These are phyloP conservation scores for Myxocyprinus asiaticus DNA, from an alignment of 2,113 vertebrate genomes.

Conservation along the genomic window DNA sequence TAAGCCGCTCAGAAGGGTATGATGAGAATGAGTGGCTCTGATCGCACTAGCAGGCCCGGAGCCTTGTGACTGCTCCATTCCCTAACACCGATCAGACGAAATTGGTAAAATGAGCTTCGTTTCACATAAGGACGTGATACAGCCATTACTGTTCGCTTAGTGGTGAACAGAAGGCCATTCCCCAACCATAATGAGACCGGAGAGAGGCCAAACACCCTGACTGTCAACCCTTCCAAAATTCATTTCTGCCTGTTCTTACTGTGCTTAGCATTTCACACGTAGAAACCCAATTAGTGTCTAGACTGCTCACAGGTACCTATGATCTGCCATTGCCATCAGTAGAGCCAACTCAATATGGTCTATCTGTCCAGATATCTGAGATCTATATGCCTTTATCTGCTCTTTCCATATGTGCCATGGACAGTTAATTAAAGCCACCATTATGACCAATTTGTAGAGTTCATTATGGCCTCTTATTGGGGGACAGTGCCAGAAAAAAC, in stretches of 20 bases:
- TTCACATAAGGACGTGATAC: slow-evolving; percentile 40
- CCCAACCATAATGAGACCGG: slow-evolving; percentile 45
- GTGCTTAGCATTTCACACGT: slow-evolving; percentile 25
- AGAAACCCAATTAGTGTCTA: slow-evolving; percentile 52
- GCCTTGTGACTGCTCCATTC: neutral
- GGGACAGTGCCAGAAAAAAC: slow-evolving; percentile 35
- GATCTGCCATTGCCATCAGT: slow-evolving; percentile 12
- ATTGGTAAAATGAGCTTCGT: slow-evolving; percentile 51
- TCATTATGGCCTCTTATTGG: slow-evolving; percentile 55
- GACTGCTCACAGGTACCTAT: slow-evolving; percentile 59
- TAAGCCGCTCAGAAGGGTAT: slow-evolving; percentile 37
- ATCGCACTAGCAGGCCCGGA: neutral
- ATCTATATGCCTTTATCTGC: slow-evolving; percentile 68
- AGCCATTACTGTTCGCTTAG: slow-evolving; percentile 65
- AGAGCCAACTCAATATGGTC: slow-evolving; percentile 29
- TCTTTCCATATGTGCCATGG: slow-evolving; percentile 68
- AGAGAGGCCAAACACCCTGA: slow-evolving; percentile 27
- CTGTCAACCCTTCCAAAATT: neutral
- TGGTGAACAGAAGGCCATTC: neutral
- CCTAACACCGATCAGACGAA: slow-evolving; percentile 22
- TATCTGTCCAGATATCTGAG: slow-evolving; percentile 58
- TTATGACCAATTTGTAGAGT: slow-evolving; percentile 1
- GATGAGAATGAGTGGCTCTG: neutral
- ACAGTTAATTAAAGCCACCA: slow-evolving; percentile 69
- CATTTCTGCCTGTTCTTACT: neutral